Conservation (phyloP, 2,113 vertebrate genomes). For the Gracilinanus agilis region DNA sequence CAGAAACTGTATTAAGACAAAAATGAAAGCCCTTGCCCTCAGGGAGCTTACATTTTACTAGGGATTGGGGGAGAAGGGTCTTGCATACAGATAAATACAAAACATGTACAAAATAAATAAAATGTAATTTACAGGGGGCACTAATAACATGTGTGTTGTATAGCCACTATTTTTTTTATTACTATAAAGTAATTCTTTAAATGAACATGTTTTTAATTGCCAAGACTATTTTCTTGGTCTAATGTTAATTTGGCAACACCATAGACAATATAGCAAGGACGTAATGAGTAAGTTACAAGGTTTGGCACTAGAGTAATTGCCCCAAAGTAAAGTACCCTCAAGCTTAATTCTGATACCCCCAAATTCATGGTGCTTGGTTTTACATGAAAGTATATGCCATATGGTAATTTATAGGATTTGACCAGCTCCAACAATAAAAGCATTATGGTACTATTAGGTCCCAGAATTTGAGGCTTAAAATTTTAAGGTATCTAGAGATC, state of each 20-base stretch:
- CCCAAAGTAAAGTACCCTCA: background rate
- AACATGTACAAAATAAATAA: background rate
- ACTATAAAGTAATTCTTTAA: constrained; percentile 17
- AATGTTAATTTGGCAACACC: constrained; percentile 37
- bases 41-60: background rate
- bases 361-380: constrained; percentile 21
- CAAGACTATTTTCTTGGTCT: constrained; percentile 42
- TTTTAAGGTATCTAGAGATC: constrained; percentile 16
- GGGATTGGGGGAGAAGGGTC: background rate
- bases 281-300: background rate
- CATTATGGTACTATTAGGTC: constrained; percentile 38
- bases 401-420: constrained; percentile 16
- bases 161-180: constrained; percentile 27
- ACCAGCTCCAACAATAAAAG: constrained; percentile 33
- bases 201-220: constrained; percentile 37
- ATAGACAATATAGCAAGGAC: background rate
- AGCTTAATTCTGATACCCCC: constrained; percentile 29
- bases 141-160: background rate
- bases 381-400: background rate
- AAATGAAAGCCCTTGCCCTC: background rate
- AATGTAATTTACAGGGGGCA: background rate
- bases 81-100: background rate
- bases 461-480: constrained; percentile 24
- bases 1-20: background rate
- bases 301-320: constrained; percentile 2